A percentile compares a stretch with the other conserved stretches of the same genome.
Evolutionary conservation across 2,888 invertebrate species (phyloP).

Genomic region (Ischnus inquisitorius): DNA sequence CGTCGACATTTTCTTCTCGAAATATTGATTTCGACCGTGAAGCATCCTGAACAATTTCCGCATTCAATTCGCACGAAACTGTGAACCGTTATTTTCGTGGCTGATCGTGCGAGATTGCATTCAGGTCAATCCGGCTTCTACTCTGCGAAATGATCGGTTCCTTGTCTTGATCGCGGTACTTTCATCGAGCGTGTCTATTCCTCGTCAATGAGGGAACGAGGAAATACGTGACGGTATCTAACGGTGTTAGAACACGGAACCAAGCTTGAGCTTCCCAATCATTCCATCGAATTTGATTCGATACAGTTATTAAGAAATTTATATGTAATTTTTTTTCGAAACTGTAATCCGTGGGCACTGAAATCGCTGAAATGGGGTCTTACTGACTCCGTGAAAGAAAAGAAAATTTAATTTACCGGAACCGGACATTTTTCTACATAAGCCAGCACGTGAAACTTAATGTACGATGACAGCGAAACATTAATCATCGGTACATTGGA

Average conservation of each 20-base stretch:
- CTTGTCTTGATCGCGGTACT: neutral
- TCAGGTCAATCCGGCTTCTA: neutral
- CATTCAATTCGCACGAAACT: neutral
- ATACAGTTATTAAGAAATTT: slow-evolving; percentile 2
- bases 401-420: neutral
- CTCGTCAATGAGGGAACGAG: neutral
- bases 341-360: too few species aligned
- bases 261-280: neutral
- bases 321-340: neutral
- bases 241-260: neutral
- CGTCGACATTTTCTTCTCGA: too few species aligned
- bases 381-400: neutral
- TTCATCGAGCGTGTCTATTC: neutral
- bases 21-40: neutral
- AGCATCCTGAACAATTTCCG: neutral
- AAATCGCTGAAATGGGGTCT: neutral
- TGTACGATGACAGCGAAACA: too few species aligned
- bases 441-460: too few species aligned
- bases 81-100: neutral
- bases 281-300: slow-evolving; percentile 1
- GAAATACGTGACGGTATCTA: slow-evolving; percentile 3
- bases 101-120: neutral
- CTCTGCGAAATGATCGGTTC: neutral
- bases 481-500: too few species aligned
- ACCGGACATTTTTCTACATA: too few species aligned